Percentiles rank a stretch among this genome's conserved stretches.
Evolutionary conservation across 2,113 vertebrate genomes (phyloP).

Genomic region (Anhinga anhinga): DNA sequence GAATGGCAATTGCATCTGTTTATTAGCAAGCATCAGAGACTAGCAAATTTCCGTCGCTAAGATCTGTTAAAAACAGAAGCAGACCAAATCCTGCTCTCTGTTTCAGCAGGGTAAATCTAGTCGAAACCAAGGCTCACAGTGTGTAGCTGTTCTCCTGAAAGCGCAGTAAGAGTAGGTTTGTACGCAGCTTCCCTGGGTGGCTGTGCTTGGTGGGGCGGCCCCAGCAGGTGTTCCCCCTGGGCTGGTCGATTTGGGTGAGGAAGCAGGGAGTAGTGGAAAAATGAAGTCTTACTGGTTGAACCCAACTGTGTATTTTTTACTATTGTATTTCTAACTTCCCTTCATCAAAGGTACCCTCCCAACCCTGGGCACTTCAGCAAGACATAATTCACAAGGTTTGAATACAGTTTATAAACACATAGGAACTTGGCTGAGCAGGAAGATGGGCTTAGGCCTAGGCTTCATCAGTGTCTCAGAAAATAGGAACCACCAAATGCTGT

Average conservation of each 20-base stretch:
- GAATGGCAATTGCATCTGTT: neutral
- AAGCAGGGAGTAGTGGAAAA: neutral
- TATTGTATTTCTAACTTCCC: neutral
- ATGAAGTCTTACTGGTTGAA: neutral
- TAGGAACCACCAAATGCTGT: neutral
- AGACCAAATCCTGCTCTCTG: neutral
- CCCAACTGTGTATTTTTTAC: conserved; percentile 3
- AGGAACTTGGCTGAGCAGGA: neutral
- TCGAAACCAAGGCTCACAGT: neutral
- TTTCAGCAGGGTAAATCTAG: neutral
- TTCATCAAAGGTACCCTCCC: neutral
- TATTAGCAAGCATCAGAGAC: neutral
- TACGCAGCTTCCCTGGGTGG: neutral
- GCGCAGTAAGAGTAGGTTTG: neutral
- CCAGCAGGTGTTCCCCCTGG: neutral
- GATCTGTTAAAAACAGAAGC: neutral
- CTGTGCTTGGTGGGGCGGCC: neutral
- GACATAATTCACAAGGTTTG: conserved; percentile 32
- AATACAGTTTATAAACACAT: conserved; percentile 50
- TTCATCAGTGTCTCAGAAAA: conserved; percentile 8
- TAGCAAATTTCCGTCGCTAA: neutral
- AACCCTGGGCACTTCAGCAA: conserved; percentile 31
- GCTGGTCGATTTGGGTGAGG: neutral
- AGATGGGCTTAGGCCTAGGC: neutral
- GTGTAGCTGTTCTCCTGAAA: neutral